These are phyloP conservation scores for Agrilus biguttatus DNA, from an alignment of 2,888 invertebrate genomes.

Conservation along the genomic window DNA sequence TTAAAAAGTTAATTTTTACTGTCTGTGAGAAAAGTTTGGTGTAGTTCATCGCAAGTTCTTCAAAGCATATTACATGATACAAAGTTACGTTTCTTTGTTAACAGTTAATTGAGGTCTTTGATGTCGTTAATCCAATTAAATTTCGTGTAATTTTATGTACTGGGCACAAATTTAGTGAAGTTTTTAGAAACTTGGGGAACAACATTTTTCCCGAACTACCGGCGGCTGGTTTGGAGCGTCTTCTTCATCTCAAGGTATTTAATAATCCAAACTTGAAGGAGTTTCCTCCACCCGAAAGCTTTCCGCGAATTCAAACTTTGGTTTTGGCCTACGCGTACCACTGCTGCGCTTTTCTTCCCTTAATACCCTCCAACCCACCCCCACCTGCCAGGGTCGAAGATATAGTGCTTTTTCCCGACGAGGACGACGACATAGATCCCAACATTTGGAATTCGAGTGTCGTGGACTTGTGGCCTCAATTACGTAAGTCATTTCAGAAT, in stretches of 20 bases:
- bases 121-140: too few species aligned
- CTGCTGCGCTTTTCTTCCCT: constrained; percentile 78
- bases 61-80: too few species aligned
- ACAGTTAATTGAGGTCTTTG: too few species aligned
- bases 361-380: constrained; percentile 40
- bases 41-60: too few species aligned
- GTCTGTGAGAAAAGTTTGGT: too few species aligned
- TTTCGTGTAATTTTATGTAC: too few species aligned
- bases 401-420: constrained; percentile 51
- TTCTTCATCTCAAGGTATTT: constrained; percentile 80
- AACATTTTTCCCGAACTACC: constrained; percentile 77
- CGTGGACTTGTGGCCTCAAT: constrained; percentile 70
- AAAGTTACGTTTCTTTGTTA: too few species aligned
- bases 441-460: constrained; percentile 68
- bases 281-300: constrained; percentile 75
- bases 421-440: constrained; percentile 51
- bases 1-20: too few species aligned
- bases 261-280: constrained; percentile 78
- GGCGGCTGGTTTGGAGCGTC: constrained; percentile 59
- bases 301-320: constrained; percentile 74
- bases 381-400: constrained; percentile 39
- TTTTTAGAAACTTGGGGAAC: constrained; percentile 72
- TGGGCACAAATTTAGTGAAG: not conserved
- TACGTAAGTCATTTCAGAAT: constrained; percentile 43
- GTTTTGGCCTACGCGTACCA: constrained; percentile 91